Percentiles rank a stretch among this genome's conserved stretches.
These are phyloP conservation scores for Anguilla pacifica DNA, from an alignment of 2,797 vertebrate species.

Conservation along the genomic window DNA sequence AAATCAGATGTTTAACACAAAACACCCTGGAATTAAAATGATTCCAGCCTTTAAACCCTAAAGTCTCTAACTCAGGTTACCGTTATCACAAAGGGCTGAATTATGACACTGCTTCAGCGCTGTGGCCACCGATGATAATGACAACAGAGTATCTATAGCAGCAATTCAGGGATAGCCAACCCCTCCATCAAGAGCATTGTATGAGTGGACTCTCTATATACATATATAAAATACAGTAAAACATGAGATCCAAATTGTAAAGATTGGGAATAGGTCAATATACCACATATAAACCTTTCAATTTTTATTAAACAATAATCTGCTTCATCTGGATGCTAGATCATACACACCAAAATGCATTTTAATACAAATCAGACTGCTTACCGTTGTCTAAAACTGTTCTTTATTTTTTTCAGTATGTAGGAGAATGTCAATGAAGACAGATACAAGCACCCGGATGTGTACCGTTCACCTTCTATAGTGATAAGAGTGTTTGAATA, in stretches of 20 bases:
- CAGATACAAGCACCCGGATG: not conserved
- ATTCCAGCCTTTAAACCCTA: not conserved
- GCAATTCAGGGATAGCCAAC: not conserved
- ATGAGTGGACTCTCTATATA: not conserved
- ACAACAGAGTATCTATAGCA: not conserved
- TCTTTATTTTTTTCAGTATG: no score
- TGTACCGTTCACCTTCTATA: not conserved
- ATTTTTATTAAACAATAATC: no score
- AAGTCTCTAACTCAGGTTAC: not conserved
- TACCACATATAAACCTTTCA: not conserved
- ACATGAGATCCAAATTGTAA: not conserved
- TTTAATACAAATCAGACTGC: not conserved
- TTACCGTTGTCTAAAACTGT: not conserved
- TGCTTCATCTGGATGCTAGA: no score
- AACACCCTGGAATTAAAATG: not conserved
- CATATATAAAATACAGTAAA: not conserved
- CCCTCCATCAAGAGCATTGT: not conserved
- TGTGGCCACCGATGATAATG: not conserved
- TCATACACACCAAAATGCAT: not conserved
- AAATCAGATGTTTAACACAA: not conserved
- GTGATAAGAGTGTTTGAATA: conserved; percentile 3
- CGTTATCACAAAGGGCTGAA: not conserved
- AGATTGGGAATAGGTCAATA: not conserved
- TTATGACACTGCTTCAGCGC: not conserved
- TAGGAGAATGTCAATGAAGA: not conserved